A percentile compares a stretch with the other conserved stretches of the same genome.
phyloP scores from a whole-genome alignment of 2,888 invertebrate genomes.

The Pemphredon lugubris region DNA sequence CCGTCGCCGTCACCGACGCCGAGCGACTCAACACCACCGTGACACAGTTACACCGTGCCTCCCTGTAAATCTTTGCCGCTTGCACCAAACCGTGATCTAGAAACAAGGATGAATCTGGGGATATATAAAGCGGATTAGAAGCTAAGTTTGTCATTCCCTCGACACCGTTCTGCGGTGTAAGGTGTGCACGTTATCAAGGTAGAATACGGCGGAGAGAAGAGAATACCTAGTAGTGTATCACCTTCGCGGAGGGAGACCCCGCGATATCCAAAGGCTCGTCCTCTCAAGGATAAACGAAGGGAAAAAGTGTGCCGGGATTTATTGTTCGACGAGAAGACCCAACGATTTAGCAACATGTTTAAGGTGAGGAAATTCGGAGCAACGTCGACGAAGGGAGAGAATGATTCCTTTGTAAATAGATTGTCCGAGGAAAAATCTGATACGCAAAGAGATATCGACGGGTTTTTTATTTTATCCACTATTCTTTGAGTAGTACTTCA shows the following conservation, averaged over 20 bases:
- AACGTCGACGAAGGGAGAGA: background rate
- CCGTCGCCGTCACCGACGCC: no score
- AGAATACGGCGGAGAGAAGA: constrained; percentile 24
- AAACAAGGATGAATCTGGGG: constrained; percentile 75
- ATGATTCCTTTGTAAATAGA: background rate
- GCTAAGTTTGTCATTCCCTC: constrained; percentile 79
- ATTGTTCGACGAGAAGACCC: constrained; percentile 26
- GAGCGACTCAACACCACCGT: constrained; percentile 64
- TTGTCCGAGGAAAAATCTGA: background rate
- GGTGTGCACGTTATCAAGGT: constrained; percentile 56
- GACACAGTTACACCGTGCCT: constrained; percentile 77
- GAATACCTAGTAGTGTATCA: constrained; percentile 48
- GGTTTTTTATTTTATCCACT: no score
- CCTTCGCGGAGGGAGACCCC: constrained; percentile 40
- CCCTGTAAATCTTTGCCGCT: constrained; percentile 78
- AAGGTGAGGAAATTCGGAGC: constrained; percentile 68
- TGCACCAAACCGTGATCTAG: constrained; percentile 80
- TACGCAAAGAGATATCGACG: no score
- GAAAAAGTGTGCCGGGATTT: constrained; percentile 26
- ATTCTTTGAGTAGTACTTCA: no score
- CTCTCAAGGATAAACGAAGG: constrained; percentile 44
- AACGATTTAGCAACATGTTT: constrained; percentile 62
- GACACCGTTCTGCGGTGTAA: constrained; percentile 72
- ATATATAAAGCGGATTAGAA: constrained; percentile 80
- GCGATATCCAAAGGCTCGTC: constrained; percentile 31